Base-by-base conservation (phyloP, 2,797 vertebrate species). In the Nannoperca obscura region DNA sequence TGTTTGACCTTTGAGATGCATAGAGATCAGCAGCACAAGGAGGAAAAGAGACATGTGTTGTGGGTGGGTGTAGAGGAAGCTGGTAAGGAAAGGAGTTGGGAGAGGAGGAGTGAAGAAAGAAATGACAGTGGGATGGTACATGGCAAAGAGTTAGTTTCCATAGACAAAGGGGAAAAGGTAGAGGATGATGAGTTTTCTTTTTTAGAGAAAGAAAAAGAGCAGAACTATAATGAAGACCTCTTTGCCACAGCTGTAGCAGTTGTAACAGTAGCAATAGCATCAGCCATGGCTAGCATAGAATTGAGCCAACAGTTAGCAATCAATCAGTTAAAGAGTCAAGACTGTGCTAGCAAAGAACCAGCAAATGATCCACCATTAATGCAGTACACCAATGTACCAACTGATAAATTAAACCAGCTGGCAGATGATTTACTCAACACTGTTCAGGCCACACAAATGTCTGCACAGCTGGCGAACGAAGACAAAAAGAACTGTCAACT, bases 201-300 rank as follows among this genome's bases (percentile, higher is more conserved):
- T 42, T 40, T 19, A 34, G 60, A 64, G 3, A 12, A 7, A 36
- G 49, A 71, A 49, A 40, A 27, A 15, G 27, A 65, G 20, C 66
- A 54, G 53, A 47, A 49, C 4, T 55, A 40, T 52, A 27, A 42
- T 2, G 54, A 83, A 47, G 60, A 76, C 5, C 22, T 90, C 4
- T 79, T 71, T 1, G 88, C 84, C 42, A 68, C 90, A 27, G 87
- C 90, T 0, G 69, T 90, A 44, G 90, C 86, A n/a, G 66, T 92
- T 4, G 89, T 91, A 6, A 70, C 83, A 0, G 81, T 92, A 62
- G 90, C 91, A 10, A 46, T 92, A 83, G 90, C 87, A 27, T 88
- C 89, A 36, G 90, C 91, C 5, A 14, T 88, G 22, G 81, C 76
- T 9, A 80, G 46, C 40, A 13, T 90, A 42, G 91, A 91, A 64